These are phyloP conservation scores for Drosophila paulistorum DNA, from an alignment of 1,140 invertebrate genomes.

Conservation along the genomic window DNA sequence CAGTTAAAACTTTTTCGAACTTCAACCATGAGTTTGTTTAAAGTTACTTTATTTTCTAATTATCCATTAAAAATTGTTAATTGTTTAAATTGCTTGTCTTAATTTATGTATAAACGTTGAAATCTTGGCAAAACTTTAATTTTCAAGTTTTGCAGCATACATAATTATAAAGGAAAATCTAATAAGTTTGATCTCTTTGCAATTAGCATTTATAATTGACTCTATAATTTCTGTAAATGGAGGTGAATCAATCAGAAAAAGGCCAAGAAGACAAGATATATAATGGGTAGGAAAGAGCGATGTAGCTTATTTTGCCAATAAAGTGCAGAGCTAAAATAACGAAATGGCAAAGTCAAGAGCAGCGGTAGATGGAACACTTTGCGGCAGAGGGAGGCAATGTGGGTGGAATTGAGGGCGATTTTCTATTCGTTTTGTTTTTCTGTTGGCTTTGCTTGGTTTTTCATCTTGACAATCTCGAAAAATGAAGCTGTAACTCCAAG, in stretches of 20 bases:
- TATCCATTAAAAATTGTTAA: constrained; percentile 39
- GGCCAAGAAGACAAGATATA: not conserved
- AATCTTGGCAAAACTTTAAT: constrained; percentile 49
- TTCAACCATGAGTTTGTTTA: constrained; percentile 3
- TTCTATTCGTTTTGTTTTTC: not conserved
- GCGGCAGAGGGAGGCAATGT: not conserved
- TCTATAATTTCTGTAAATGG: constrained; percentile 36
- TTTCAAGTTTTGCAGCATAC: constrained; percentile 24
- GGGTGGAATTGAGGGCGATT: constrained; percentile 1
- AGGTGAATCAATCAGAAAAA: constrained; percentile 43
- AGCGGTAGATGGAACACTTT: constrained; percentile 6
- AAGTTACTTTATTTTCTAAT: constrained; percentile 4
- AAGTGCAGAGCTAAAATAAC: constrained; percentile 14
- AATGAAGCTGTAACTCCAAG: constrained; percentile 17
- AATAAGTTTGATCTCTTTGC: constrained; percentile 30
- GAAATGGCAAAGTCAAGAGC: constrained; percentile 40
- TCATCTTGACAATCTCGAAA: constrained; percentile 13
- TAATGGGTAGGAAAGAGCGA: too few species aligned
- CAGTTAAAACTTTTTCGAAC: constrained; percentile 14
- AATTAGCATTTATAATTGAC: constrained; percentile 79
- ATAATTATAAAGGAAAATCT: constrained; percentile 29
- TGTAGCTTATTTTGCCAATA: constrained; percentile 1
- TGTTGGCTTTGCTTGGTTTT: constrained; percentile 11
- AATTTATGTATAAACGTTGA: constrained; percentile 33
- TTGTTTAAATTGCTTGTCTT: constrained; percentile 49